A percentile compares a stretch with the other conserved stretches of the same genome.
Conservation (phyloP, 2,888 invertebrate species). For the Amblyjoppa fuscipennis region DNA sequence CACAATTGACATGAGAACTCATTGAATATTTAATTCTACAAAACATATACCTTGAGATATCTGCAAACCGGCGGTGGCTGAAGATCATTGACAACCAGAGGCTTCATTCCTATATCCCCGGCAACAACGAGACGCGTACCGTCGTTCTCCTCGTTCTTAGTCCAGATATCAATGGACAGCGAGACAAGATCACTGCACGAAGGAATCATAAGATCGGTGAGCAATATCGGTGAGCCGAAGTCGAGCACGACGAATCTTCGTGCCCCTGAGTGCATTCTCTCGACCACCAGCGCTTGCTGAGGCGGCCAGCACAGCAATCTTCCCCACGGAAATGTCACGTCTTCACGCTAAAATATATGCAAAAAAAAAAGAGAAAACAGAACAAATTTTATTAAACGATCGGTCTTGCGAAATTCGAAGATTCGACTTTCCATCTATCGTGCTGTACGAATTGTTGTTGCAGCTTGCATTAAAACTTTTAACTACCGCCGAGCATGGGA, state of each 20-base stretch:
- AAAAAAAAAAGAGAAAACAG: constrained; percentile 25
- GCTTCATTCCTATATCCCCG: constrained; percentile 94
- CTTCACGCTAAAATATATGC: constrained; percentile 78
- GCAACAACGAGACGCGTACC: constrained; percentile 94
- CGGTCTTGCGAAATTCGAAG: not conserved
- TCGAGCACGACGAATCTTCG: constrained; percentile 96
- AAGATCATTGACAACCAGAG: constrained; percentile 94
- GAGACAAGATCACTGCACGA: constrained; percentile 93
- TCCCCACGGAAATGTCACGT: constrained; percentile 89
- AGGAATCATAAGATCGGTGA: constrained; percentile 95
- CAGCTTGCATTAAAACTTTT: constrained; percentile 30
- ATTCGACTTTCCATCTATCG: constrained; percentile 32
- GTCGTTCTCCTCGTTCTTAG: constrained; percentile 94
- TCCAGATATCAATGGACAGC: constrained; percentile 96
- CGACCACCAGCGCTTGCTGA: constrained; percentile 94
- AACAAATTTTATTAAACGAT: constrained; percentile 22
- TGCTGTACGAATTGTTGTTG: constrained; percentile 48
- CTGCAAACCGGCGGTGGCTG: constrained; percentile 96
- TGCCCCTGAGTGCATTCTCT: constrained; percentile 97
- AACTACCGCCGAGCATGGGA: constrained; percentile 16
- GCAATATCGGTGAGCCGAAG: constrained; percentile 93
- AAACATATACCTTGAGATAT: constrained; percentile 91
- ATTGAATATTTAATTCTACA: not conserved
- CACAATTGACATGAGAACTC: not conserved
- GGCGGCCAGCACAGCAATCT: constrained; percentile 92